phyloP scores from a whole-genome alignment of 2,888 invertebrate species.

The Mythimna pallens region DNA sequence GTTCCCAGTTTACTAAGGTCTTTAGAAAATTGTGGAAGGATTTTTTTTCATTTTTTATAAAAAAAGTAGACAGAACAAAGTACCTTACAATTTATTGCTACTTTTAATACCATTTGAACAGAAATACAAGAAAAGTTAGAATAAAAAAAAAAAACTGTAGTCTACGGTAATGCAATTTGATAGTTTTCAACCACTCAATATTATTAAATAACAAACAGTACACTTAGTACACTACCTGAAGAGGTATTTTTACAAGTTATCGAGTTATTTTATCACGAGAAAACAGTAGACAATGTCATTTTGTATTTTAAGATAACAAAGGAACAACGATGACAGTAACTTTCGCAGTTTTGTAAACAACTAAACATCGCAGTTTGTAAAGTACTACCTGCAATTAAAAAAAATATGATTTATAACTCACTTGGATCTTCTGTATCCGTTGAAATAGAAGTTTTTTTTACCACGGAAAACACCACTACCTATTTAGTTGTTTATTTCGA shows the following conservation, averaged over 20 bases:
- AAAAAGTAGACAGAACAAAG: neutral
- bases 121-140: neutral
- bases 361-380: slow-evolving; percentile 6
- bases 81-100: neutral
- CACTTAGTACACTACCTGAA: neutral
- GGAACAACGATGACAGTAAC: slow-evolving; percentile 36
- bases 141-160: neutral
- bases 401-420: slow-evolving; percentile 11
- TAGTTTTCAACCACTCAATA: neutral
- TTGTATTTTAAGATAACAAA: neutral
- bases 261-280: neutral
- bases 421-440: slow-evolving; percentile 22
- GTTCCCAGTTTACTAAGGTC: no score
- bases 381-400: neutral
- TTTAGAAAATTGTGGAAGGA: neutral
- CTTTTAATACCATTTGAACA: neutral
- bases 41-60: neutral
- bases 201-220: neutral
- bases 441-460: neutral
- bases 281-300: slow-evolving; percentile 20
- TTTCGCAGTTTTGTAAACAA: slow-evolving; percentile 40
- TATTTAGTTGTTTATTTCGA: slow-evolving; percentile 4
- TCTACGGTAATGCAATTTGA: neutral
- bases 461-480: slow-evolving; percentile 9
- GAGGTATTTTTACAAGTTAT: neutral